phyloP scores from a whole-genome alignment of 2,888 invertebrate species.

The Athetis lepigone region DNA sequence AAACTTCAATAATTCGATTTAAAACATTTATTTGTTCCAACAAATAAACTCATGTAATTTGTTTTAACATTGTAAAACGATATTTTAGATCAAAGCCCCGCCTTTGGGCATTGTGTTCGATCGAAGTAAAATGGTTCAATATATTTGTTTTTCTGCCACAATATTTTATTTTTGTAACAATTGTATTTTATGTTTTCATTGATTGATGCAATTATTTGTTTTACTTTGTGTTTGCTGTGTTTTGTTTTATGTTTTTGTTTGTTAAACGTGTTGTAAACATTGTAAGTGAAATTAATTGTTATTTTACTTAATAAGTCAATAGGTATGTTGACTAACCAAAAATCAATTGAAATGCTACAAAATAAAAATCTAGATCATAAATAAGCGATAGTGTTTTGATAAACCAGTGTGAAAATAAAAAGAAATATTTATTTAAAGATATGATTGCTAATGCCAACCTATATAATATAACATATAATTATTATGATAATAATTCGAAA shows the following conservation, averaged over 20 bases:
- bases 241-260: slow-evolving; percentile 5
- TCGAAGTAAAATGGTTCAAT: slow-evolving; percentile 11
- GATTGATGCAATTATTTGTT: slow-evolving; percentile 20
- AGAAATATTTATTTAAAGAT: too few relatives aligned
- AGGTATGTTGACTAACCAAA: too few relatives aligned
- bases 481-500: not conserved
- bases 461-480: too few relatives aligned
- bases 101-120: slow-evolving; percentile 28
- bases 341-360: too few relatives aligned
- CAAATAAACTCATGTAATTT: slow-evolving; percentile 42
- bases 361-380: too few relatives aligned
- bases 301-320: too few relatives aligned
- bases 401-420: too few relatives aligned
- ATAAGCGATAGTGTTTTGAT: too few relatives aligned
- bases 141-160: slow-evolving; percentile 22
- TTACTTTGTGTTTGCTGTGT: slow-evolving; percentile 8
- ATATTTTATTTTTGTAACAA: slow-evolving; percentile 9
- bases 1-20: slow-evolving; percentile 21
- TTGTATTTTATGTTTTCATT: slow-evolving; percentile 9
- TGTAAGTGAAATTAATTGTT: not conserved
- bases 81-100: slow-evolving; percentile 45
- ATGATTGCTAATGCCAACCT: not conserved
- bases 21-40: slow-evolving; percentile 35
- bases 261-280: not conserved
- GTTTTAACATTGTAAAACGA: slow-evolving; percentile 37